Evolutionary conservation across 1,140 invertebrate genomes (phyloP), one percentile per base, ranked within the genome.

Genomic region (Cyphomyrmex costatus): DNA sequence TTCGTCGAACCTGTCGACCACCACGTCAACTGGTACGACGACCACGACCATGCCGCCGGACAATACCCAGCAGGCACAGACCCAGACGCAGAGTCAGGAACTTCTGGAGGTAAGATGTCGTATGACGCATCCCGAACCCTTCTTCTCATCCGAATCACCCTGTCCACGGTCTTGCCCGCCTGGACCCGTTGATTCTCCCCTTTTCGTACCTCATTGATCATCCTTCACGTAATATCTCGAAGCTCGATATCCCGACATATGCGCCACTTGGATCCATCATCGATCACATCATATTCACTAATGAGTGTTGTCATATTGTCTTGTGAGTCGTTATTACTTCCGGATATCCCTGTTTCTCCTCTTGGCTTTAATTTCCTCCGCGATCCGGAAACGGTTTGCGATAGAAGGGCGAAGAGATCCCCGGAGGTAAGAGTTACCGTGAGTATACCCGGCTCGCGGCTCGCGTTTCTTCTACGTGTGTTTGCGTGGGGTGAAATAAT

Each of bases 101-200:
- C 91, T 95, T 92, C 94, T 95, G 93, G 94, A 95, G 94, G 94
- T 95, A 95, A 95, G 93, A 93, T 92, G 90, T 90, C 90, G 92
- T 92, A 89, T 87, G 85, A 82, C 83, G 82, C 90, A 91, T 89
- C 88, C 87, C 82, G 49, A 70, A 42, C 30, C 60, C 42, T 66
- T 74, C 30, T 49, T 58, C n/a, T 27, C 51, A 10, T 21, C 33
- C 21, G 27, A 42, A 21, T 73, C 79, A 56, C 21, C 74, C 49
- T 46, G 10, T 56, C 49, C 46, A 24, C 24, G 60, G 36, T 66
- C 49, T 85, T 73, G 71, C 56, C 71, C 46, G n/a, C 46, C 46
- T 65, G 63, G 33, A 66, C 33, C 63, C 65, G 21, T 24, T 46
- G 65, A 46, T 56, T 58, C n/a, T 33, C 24, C 68, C 14, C 36